Evolutionary conservation across 2,113 vertebrate species (phyloP).

Genomic region (Stictonetta naevosa): DNA sequence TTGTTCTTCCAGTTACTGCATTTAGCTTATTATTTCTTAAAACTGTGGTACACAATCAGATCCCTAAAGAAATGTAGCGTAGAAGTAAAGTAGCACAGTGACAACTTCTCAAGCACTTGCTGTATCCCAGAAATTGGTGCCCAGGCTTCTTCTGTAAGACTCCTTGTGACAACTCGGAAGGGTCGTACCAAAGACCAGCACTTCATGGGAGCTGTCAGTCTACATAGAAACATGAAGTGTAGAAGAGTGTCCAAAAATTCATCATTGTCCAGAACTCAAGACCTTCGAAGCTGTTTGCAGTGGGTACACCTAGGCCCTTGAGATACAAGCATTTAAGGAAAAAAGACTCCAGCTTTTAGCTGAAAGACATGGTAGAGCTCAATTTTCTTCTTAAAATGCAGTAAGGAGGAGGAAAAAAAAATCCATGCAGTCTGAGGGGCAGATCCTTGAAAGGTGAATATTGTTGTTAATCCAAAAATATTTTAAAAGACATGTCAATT

Average conservation of each 20-base stretch:
- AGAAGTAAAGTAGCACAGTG: neutral
- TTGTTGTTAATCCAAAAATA: conserved; percentile 2
- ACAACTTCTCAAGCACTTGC: neutral
- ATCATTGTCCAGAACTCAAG: neutral
- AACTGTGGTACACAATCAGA: neutral
- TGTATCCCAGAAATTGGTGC: neutral
- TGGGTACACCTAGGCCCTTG: neutral
- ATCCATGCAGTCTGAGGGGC: neutral
- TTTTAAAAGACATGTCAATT: neutral
- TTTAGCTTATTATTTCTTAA: neutral
- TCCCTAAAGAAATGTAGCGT: neutral
- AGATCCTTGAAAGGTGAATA: conserved; percentile 5
- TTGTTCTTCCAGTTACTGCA: neutral
- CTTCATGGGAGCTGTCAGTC: neutral
- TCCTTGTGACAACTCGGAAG: neutral
- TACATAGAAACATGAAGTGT: neutral
- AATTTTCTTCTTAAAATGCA: neutral
- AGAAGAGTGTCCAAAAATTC: neutral
- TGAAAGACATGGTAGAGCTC: neutral
- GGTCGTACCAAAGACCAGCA: neutral
- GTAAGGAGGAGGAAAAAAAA: neutral
- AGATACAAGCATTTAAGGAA: neutral
- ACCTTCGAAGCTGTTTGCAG: neutral
- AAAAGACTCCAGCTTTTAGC: neutral
- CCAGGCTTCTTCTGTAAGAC: neutral